Conservation (phyloP, 2,113 vertebrate genomes). For the Anhinga rufa region DNA sequence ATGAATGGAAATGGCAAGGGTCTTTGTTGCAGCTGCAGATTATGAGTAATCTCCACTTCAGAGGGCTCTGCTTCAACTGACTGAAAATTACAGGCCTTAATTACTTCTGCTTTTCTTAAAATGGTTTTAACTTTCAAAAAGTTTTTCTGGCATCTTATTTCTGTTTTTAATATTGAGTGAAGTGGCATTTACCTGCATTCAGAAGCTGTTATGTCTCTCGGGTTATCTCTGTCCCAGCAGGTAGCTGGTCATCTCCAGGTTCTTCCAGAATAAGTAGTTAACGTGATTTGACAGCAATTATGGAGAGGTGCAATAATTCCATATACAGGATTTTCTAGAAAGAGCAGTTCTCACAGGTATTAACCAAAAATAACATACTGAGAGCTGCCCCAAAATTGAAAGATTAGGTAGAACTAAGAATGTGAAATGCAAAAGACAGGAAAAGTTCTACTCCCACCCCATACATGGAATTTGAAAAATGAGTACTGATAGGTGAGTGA, state of each 20-base stretch:
- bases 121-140: neutral
- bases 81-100: neutral
- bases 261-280: neutral
- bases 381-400: neutral
- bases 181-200: neutral
- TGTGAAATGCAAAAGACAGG: neutral
- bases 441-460: neutral
- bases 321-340: neutral
- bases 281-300: neutral
- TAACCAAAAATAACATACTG: neutral
- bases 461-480: neutral
- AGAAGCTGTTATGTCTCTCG: neutral
- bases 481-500: neutral
- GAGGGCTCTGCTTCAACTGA: neutral
- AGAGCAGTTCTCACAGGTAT: neutral
- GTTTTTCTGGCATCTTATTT: neutral
- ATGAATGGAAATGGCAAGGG: neutral
- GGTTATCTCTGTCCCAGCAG: neutral
- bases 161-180: neutral
- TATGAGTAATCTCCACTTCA: neutral
- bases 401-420: neutral
- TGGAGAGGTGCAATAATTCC: neutral
- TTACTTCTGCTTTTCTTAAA: neutral
- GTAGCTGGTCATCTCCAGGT: neutral
- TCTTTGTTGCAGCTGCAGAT: neutral